phyloP scores from a whole-genome alignment of 2,113 vertebrate species.

The Cathartes aura region DNA sequence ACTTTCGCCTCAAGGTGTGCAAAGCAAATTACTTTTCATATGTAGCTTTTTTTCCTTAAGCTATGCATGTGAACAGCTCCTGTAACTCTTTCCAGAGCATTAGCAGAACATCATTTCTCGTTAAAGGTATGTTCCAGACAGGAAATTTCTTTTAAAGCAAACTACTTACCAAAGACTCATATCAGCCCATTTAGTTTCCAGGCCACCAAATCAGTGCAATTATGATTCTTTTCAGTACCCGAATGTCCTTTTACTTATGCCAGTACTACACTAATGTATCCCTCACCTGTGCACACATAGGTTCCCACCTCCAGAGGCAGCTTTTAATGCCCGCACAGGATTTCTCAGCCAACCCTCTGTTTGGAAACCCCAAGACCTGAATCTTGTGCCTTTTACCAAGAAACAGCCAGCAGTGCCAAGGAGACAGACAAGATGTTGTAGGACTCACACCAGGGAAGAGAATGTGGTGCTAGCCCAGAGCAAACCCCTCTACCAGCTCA shows the following conservation, averaged over 20 bases:
- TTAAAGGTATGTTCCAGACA: not conserved
- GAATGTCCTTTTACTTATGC: not conserved
- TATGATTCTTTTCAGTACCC: not conserved
- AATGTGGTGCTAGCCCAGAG: not conserved
- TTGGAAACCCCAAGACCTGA: not conserved
- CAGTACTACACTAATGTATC: too few species aligned
- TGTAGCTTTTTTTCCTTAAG: not conserved
- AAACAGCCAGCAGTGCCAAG: not conserved
- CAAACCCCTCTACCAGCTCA: not conserved
- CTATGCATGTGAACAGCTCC: not conserved
- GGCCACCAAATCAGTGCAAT: not conserved
- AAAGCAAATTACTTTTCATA: not conserved
- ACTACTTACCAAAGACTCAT: not conserved
- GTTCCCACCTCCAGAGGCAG: not conserved
- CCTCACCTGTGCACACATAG: rapidly evolving
- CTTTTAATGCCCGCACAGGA: not conserved
- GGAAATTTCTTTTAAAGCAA: not conserved
- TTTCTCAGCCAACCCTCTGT: not conserved
- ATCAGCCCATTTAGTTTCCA: not conserved
- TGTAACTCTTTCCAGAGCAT: not conserved
- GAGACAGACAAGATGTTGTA: not conserved
- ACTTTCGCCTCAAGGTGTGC: not conserved
- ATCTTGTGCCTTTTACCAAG: not conserved
- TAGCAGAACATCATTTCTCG: not conserved
- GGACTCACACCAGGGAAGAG: not conserved